A percentile compares a stretch with the other conserved stretches of the same genome.
Evolutionary conservation across 1,140 invertebrate species (phyloP).

Genomic region (Mylabris phalerata): DNA sequence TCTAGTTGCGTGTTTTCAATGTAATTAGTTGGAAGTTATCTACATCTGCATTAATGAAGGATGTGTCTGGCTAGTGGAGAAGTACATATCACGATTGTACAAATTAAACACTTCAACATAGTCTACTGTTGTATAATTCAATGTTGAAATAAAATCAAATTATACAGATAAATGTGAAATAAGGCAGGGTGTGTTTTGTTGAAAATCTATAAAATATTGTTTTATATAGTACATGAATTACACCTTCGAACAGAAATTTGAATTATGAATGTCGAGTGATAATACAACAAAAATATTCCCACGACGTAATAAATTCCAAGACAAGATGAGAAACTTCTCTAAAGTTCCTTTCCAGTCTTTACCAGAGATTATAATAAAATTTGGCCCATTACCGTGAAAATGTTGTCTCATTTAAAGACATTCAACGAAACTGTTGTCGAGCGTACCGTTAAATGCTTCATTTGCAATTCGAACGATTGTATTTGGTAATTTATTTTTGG

Average conservation of each 20-base stretch:
- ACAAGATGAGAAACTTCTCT: conserved; percentile 8
- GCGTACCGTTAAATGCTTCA: conserved; percentile 13
- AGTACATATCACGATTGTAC: too few species aligned
- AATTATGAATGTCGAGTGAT: conserved; percentile 10
- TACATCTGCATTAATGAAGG: conserved; percentile 21
- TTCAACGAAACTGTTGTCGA: conserved; percentile 16
- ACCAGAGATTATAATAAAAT: conserved; percentile 15
- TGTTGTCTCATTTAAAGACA: conserved; percentile 17
- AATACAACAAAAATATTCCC: conserved; percentile 16
- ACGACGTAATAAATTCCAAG: conserved; percentile 15
- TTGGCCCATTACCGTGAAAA: conserved; percentile 15
- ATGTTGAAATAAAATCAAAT: too few species aligned
- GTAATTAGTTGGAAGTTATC: conserved; percentile 22
- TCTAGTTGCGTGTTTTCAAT: conserved; percentile 25
- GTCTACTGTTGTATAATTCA: too few species aligned
- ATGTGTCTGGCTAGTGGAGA: conserved; percentile 5
- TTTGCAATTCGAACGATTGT: conserved; percentile 16
- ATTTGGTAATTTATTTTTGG: conserved; percentile 14
- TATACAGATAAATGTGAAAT: too few species aligned
- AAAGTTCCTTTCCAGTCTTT: conserved; percentile 11
- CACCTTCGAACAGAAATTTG: not conserved
- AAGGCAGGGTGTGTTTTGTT: too few species aligned
- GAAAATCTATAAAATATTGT: too few species aligned
- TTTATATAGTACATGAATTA: too few species aligned
- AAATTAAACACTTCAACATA: too few species aligned